These are phyloP conservation scores for Cephus rjabovi DNA, from an alignment of 2,888 invertebrate species.

Conservation along the genomic window DNA sequence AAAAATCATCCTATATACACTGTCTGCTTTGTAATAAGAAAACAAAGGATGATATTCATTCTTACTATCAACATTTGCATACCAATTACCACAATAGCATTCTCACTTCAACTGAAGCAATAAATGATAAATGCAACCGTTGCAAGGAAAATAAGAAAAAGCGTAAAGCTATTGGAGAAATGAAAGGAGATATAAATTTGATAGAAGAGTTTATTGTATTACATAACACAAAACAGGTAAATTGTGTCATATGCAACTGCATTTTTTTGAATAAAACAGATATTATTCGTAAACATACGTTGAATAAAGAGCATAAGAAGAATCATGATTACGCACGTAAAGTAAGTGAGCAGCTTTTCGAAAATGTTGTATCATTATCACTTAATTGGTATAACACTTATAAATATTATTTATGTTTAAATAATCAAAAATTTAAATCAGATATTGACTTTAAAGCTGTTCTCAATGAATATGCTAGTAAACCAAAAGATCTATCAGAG, in stretches of 20 bases:
- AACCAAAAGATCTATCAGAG: background rate
- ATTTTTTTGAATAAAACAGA: too few relatives aligned
- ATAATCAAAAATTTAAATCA: slow-evolving; percentile 19
- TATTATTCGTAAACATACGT: too few relatives aligned
- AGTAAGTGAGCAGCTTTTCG: too few relatives aligned
- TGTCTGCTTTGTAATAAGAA: slow-evolving; percentile 14
- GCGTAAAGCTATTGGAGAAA: too few relatives aligned
- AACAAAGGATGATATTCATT: slow-evolving; percentile 9
- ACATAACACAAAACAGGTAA: background rate
- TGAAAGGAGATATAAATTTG: too few relatives aligned
- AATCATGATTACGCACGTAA: too few relatives aligned
- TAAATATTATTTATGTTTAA: slow-evolving; percentile 12
- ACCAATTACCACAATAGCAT: background rate
- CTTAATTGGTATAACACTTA: background rate
- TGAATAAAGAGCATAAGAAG: too few relatives aligned
- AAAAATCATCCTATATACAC: slow-evolving; percentile 2
- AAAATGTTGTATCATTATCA: background rate
- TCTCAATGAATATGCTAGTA: slow-evolving; percentile 16
- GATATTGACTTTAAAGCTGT: slow-evolving; percentile 40
- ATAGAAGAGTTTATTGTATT: too few relatives aligned
- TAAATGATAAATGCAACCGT: too few relatives aligned
- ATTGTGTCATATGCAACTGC: slow-evolving; percentile 25
- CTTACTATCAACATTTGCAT: slow-evolving; percentile 14
- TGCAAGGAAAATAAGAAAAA: too few relatives aligned
- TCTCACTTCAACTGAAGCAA: background rate